phyloP scores from a whole-genome alignment of 1,140 invertebrate species.

The Micrasema minimum region DNA sequence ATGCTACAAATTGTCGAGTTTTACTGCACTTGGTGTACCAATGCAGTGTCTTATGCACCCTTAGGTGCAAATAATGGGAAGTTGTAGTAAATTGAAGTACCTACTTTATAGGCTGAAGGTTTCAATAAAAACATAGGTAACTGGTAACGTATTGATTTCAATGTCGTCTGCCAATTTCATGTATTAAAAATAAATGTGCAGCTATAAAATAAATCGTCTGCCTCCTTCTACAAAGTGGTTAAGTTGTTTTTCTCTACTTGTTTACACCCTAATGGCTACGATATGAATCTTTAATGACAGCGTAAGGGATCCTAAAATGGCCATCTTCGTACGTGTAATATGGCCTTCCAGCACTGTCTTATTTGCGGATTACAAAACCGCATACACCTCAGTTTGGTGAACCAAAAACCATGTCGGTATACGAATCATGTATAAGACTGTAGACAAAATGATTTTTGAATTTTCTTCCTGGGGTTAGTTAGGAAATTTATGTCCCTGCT shows the following conservation, averaged over 20 bases:
- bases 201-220: background rate
- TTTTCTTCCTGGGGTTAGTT: slow-evolving; percentile 10
- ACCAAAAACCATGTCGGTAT: background rate
- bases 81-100: too few relatives aligned
- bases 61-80: too few relatives aligned
- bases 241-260: background rate
- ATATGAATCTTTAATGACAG: slow-evolving; percentile 33
- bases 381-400: background rate
- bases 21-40: too few relatives aligned
- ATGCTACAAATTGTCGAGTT: too few relatives aligned
- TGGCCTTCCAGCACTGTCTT: slow-evolving; percentile 16
- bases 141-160: too few relatives aligned
- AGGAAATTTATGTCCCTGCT: slow-evolving; percentile 30
- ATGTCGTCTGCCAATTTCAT: too few relatives aligned
- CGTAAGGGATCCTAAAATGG: slow-evolving; percentile 11
- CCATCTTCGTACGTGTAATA: slow-evolving; percentile 32
- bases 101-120: too few relatives aligned
- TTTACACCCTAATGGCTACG: slow-evolving; percentile 1
- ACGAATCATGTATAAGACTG: too few relatives aligned
- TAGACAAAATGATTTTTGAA: background rate
- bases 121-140: too few relatives aligned
- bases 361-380: background rate
- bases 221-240: background rate
- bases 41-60: too few relatives aligned
- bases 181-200: too few relatives aligned